phyloP scores from a whole-genome alignment of 2,113 vertebrate genomes.

The Jaculus jaculus region DNA sequence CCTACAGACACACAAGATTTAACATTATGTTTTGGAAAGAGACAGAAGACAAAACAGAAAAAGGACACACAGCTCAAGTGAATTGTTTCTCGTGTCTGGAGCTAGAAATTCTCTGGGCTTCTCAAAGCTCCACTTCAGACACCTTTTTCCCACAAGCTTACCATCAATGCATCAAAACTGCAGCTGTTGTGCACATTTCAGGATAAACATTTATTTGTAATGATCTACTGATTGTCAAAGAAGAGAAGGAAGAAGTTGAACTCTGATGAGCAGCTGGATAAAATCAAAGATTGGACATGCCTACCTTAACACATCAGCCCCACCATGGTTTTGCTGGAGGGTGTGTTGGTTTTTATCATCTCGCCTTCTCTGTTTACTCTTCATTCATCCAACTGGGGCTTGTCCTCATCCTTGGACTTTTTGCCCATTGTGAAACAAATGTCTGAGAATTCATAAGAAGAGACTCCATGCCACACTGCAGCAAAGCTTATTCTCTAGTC shows the following conservation, averaged over 20 bases:
- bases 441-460: slow-evolving; percentile 55
- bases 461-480: neutral
- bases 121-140: neutral
- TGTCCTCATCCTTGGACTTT: neutral
- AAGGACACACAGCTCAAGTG: neutral
- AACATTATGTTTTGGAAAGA: neutral
- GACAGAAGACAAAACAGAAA: slow-evolving; percentile 21
- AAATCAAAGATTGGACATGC: slow-evolving; percentile 41
- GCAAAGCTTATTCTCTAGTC: neutral
- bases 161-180: neutral
- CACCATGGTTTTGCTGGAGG: neutral
- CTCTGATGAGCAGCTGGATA: slow-evolving; percentile 52
- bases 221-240: slow-evolving; percentile 49
- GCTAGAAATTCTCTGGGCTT: neutral
- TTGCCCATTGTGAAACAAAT: slow-evolving; percentile 46
- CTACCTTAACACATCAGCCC: neutral
- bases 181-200: slow-evolving; percentile 54
- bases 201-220: slow-evolving; percentile 28
- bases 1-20: slow-evolving; percentile 37
- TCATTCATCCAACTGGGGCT: neutral
- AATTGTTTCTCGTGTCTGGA: neutral
- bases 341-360: neutral
- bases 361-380: neutral
- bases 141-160: neutral
- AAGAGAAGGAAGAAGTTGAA: neutral